These are phyloP conservation scores for Peromyscus maniculatus DNA, from an alignment of 2,113 vertebrate species.

Conservation along the genomic window DNA sequence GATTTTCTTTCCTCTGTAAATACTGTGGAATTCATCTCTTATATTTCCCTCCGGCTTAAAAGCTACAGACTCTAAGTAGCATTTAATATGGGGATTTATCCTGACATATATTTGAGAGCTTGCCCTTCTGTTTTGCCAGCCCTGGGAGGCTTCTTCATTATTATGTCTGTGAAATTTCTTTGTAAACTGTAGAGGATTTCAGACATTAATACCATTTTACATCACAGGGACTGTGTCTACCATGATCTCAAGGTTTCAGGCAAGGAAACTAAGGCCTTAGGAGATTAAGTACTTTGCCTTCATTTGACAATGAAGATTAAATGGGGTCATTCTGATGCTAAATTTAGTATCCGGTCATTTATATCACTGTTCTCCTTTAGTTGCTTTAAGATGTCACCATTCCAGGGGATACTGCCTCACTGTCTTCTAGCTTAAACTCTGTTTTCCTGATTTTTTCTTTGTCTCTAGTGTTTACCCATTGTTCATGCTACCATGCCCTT, in stretches of 20 bases:
- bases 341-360: background rate
- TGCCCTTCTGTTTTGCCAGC: background rate
- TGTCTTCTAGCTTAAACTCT: background rate
- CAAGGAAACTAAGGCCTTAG: background rate
- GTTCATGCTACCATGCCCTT: too few species aligned
- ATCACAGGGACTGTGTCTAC: background rate
- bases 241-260: background rate
- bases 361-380: background rate
- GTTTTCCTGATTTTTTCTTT: background rate
- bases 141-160: background rate
- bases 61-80: background rate
- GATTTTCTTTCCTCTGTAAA: background rate
- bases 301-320: background rate
- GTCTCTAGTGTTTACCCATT: background rate
- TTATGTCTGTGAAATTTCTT: background rate
- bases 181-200: conserved; percentile 33
- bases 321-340: background rate
- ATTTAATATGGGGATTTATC: conserved; percentile 13
- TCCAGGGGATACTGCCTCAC: background rate
- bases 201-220: conserved; percentile 13
- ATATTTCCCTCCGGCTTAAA: conserved; percentile 26
- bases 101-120: background rate
- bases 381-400: too few species aligned
- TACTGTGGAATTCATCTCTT: background rate
- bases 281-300: background rate